phyloP scores from a whole-genome alignment of 2,113 vertebrate genomes.

The Podarcis muralis region DNA sequence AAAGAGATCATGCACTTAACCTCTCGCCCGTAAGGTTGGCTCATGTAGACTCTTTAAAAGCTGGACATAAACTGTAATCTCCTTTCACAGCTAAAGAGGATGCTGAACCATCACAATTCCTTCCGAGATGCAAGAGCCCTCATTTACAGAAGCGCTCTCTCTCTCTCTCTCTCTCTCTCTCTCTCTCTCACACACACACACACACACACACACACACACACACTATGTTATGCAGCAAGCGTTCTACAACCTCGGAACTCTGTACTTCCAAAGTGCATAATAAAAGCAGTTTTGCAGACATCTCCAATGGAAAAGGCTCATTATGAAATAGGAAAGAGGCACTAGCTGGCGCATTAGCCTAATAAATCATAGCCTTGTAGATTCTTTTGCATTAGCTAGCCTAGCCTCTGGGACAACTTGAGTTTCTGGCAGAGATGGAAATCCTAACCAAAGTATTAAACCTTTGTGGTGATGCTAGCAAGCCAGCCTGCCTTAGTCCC shows the following conservation, averaged over 20 bases:
- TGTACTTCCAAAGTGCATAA: conserved; percentile 40
- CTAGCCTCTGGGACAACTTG: conserved; percentile 21
- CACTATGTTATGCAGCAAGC: not conserved
- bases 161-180: not conserved
- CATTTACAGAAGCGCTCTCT: not conserved
- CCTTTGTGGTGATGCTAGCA: not conserved
- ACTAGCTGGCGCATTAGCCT: conserved; percentile 62
- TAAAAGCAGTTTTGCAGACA: conserved; percentile 51
- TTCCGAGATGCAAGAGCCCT: not conserved
- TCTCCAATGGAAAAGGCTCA: conserved; percentile 65
- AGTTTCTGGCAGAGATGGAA: not conserved
- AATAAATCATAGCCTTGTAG: conserved; percentile 62
- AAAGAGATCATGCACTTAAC: not conserved
- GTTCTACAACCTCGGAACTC: not conserved
- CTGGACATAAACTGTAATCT: not conserved
- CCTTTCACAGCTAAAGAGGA: not conserved
- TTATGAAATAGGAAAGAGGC: conserved; percentile 57
- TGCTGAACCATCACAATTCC: not conserved
- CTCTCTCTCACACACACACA: too few relatives aligned
- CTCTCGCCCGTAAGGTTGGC: too few relatives aligned
- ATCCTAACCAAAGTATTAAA: conserved; percentile 3
- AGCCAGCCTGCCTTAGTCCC: not conserved
- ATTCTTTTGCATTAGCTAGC: conserved; percentile 28
- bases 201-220: not conserved
- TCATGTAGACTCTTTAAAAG: not conserved